Conservation (phyloP, 2,888 invertebrate genomes). For the Lasioglossum marginatum region DNA sequence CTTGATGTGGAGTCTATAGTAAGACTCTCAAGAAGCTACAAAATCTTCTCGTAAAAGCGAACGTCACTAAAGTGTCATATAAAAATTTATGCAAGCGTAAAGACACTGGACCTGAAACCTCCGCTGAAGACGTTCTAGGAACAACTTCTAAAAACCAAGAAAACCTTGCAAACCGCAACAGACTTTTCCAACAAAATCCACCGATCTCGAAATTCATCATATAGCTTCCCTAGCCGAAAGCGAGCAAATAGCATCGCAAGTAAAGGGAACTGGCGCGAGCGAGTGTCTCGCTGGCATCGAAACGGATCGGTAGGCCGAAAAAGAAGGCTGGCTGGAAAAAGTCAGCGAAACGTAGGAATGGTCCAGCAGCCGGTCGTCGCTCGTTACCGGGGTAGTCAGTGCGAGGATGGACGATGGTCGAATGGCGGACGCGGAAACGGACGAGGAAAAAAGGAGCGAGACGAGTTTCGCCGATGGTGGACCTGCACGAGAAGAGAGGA, state of each 20-base stretch:
- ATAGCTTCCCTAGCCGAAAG: neutral
- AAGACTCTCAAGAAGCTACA: neutral
- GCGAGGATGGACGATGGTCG: conserved; percentile 61
- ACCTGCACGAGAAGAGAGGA: neutral
- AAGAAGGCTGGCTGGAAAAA: conserved; percentile 17
- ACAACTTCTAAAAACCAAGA: neutral
- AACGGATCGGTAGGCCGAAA: neutral
- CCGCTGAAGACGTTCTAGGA: neutral
- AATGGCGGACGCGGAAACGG: conserved; percentile 57
- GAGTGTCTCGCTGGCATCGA: neutral
- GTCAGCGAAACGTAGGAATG: conserved; percentile 9
- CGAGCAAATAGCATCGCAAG: neutral
- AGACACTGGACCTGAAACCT: neutral
- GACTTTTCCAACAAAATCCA: neutral
- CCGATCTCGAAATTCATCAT: neutral
- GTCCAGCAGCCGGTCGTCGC: conserved; percentile 8
- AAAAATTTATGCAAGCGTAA: neutral
- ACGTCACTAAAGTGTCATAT: neutral
- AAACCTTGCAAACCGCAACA: neutral
- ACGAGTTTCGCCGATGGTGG: conserved; percentile 9
- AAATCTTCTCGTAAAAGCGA: neutral
- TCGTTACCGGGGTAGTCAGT: conserved; percentile 53
- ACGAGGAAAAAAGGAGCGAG: conserved; percentile 18
- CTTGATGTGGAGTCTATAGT: no score
- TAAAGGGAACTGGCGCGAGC: neutral